Evolutionary conservation across 2,797 vertebrate species (phyloP).

Genomic region (Antennarius maculatus): DNA sequence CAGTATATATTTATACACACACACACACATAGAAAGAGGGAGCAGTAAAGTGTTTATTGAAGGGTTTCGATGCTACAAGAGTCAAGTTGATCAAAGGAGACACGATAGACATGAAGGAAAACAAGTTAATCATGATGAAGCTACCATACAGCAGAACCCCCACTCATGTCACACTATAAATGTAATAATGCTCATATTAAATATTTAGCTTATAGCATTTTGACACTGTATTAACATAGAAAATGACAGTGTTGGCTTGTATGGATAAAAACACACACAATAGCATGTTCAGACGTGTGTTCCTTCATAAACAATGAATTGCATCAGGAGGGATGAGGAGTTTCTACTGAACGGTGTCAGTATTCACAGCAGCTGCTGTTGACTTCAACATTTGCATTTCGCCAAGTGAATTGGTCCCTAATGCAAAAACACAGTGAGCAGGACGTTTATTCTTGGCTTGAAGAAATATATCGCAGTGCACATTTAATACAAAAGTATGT

Average conservation of each 20-base stretch:
- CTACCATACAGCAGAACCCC: slow-evolving; percentile 12
- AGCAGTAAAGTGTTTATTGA: slow-evolving; percentile 68
- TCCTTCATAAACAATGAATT: slow-evolving; percentile 6
- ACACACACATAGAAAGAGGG: neutral
- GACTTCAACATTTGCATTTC: slow-evolving; percentile 11
- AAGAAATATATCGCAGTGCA: slow-evolving; percentile 54
- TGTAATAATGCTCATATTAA: neutral
- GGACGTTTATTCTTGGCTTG: slow-evolving; percentile 32
- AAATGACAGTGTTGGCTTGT: slow-evolving; percentile 16
- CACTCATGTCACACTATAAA: slow-evolving; percentile 19
- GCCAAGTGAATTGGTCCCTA: slow-evolving; percentile 19
- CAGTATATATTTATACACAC: too few relatives aligned
- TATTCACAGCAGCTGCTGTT: slow-evolving; percentile 12
- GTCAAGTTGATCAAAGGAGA: slow-evolving; percentile 43
- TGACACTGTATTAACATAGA: slow-evolving; percentile 15
- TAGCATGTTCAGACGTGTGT: slow-evolving; percentile 33
- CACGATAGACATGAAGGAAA: slow-evolving; percentile 19
- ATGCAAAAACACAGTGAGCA: neutral
- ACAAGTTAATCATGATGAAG: slow-evolving; percentile 16
- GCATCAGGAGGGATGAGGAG: neutral
- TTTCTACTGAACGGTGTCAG: slow-evolving; percentile 18
- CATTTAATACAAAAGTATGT: slow-evolving; percentile 62
- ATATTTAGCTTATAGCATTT: slow-evolving; percentile 24
- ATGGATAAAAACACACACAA: slow-evolving; percentile 36
- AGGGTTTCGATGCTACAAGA: slow-evolving; percentile 46